Evolutionary conservation across 1,140 invertebrate species (phyloP), one percentile per base, ranked within the genome.

Genomic region (Cotesia chilonis): DNA sequence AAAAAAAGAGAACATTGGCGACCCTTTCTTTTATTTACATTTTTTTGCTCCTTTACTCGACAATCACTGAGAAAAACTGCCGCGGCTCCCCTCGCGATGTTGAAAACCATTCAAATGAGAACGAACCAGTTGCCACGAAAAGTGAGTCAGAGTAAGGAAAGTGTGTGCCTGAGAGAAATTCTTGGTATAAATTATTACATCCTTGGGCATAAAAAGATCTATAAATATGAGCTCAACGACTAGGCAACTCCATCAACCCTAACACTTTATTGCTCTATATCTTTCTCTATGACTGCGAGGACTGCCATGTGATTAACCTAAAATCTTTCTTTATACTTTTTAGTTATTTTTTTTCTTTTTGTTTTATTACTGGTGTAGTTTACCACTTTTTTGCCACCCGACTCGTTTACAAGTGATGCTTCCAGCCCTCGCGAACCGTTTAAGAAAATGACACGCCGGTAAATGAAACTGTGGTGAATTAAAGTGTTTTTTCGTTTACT

Each of bases 251-350:
- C 65, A 54, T 68, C 47, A 68, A 36, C 3, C 65, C 52, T 17
- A 52, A 54, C 41, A 55, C 20, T 68, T 55, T 68, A 68, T 68
- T 68, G 65, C 47, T 68, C 65, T 68, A 68, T 68, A 68, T 68
- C 54, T 47, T 47, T 47, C 41, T 47, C 41, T 47, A 47, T 47
- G 41, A 47, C 5, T 6, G 41, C 65, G n/a, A 68, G 35, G 28
- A 35, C 65, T 47, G 12, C 64, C 41, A 14, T 55, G n/a, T 68
- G 51, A 68, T 68, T 68, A 68, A 68, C 65, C 65, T 55, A 68
- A 68, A 68, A 68, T 68, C 51, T 68, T 54, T 68, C 17, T 68
- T 51, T 20, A 12, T 36, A 64, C 10, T 64, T 64, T 38, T 52
- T 54, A 12, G 52, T 55, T 54, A 28, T 54, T 68, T 52, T 54